Base-by-base conservation (phyloP, 2,113 vertebrate species). In the Dasyornis broadbenti region DNA sequence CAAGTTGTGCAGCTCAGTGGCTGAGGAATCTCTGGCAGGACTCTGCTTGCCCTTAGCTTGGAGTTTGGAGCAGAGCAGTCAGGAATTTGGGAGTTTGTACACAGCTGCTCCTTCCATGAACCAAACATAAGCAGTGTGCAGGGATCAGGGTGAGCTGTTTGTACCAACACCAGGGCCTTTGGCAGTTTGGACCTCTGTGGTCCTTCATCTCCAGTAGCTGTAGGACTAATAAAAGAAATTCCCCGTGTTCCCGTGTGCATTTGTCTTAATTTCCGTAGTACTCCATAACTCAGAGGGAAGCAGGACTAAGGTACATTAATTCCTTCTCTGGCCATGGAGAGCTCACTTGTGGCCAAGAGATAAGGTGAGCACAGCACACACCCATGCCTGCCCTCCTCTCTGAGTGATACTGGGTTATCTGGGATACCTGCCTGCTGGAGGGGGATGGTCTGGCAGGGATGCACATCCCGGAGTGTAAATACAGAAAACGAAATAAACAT, bases 341-440 rank as follows among this genome's bases (percentile, higher is more conserved):
- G 44, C 90, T 95, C 40, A 15, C 49, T 96, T 89, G 96, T 81
- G 86, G 82, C 80, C 12, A 0, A 24, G 92, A 97, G 97, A 97
- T 97, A 97, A 96, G 56, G 78, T 73, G 69, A 73, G 61, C 11
- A 2, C 63, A 47, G 95, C 83, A 60, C 68, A 91, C 85, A 44
- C 78, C 94, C 97, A 59, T 12, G 83, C 73, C 60, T 78, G 87
- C 83, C 90, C 89, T 84, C 82, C 83, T 76, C 83, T 85, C 50
- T 30, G 76, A 42, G 82, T 73, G 86, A 86, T 89, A 86, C 49
- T 64, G 70, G 30, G 68, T 96, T 97, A 96, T 97, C 97, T 68
- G 64, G 56, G 77, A 24, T 82, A 82, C 81, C 84, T 95, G 94
- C 53, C 39, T 95, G 83, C 44, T 88, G 40, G 47, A 94, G 82